Conservation (phyloP, 2,888 invertebrate genomes). For the Cerceris ruficornis region DNA sequence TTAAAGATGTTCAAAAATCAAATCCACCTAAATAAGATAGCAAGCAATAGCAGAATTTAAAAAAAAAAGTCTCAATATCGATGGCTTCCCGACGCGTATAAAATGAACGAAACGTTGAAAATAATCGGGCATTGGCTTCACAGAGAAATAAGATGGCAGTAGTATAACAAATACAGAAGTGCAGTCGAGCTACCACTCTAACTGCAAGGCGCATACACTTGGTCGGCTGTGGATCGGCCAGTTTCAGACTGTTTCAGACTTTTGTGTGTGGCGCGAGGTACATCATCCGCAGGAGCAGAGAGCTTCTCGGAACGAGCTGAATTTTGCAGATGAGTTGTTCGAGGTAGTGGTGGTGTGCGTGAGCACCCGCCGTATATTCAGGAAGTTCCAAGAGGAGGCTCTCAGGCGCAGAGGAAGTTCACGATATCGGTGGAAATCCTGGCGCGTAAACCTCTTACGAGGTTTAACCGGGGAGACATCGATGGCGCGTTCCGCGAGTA, state of each 20-base stretch:
- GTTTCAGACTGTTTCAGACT: conserved; percentile 58
- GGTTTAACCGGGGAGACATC: conserved; percentile 35
- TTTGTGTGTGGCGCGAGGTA: conserved; percentile 66
- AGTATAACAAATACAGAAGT: conserved; percentile 5
- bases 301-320: conserved; percentile 50
- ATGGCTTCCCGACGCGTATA: no score
- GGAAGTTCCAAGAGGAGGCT: conserved; percentile 29
- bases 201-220: conserved; percentile 11
- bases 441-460: conserved; percentile 19
- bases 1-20: no score
- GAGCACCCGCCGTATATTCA: conserved; percentile 58
- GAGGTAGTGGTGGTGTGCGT: conserved; percentile 67
- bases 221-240: conserved; percentile 51
- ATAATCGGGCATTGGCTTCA: conserved; percentile 26
- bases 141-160: conserved; percentile 12
- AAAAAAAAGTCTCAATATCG: no score
- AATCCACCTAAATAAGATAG: no score
- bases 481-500: conserved; percentile 28
- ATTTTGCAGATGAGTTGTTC: conserved; percentile 59
- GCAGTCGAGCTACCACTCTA: conserved; percentile 33
- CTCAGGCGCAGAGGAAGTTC: conserved; percentile 23
- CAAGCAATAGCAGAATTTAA: no score
- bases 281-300: conserved; percentile 49
- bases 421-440: conserved; percentile 3
- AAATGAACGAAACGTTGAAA: neutral